phyloP scores from a whole-genome alignment of 1,140 invertebrate species.

The Limonius californicus region DNA sequence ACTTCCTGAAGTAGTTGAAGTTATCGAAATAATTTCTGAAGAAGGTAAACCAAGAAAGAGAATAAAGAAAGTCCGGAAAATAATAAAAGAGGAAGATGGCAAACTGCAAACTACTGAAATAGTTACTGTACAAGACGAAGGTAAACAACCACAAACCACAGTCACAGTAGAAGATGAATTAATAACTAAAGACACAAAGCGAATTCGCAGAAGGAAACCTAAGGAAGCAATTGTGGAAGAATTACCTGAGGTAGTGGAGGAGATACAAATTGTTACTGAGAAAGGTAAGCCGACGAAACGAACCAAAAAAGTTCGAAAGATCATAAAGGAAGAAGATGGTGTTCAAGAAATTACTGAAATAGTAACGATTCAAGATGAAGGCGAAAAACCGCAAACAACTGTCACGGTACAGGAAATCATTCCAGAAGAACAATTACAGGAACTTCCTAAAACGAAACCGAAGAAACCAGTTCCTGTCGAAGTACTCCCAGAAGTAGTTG shows the following conservation, averaged over 20 bases:
- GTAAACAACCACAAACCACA: slow-evolving; percentile 38
- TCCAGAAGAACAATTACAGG: too few relatives aligned
- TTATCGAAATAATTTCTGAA: slow-evolving; percentile 47
- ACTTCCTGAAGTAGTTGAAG: slow-evolving; percentile 47
- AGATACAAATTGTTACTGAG: slow-evolving; percentile 44
- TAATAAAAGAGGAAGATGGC: slow-evolving; percentile 35
- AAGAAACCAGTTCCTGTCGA: slow-evolving; percentile 40
- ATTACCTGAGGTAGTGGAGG: slow-evolving; percentile 39
- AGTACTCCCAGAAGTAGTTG: too few relatives aligned
- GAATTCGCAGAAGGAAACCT: slow-evolving; percentile 28
- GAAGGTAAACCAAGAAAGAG: slow-evolving; percentile 45
- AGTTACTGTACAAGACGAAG: slow-evolving; percentile 41
- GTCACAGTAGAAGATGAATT: slow-evolving; percentile 26
- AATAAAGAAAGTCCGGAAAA: slow-evolving; percentile 37
- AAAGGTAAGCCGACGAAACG: slow-evolving; percentile 37
- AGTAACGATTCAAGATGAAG: slow-evolving; percentile 48
- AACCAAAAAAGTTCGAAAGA: slow-evolving; percentile 37
- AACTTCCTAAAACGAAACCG: too few relatives aligned
- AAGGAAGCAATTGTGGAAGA: slow-evolving; percentile 25
- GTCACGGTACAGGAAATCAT: too few relatives aligned
- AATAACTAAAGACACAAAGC: slow-evolving; percentile 36
- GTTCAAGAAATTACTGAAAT: slow-evolving; percentile 45
- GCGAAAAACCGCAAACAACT: slow-evolving; percentile 41
- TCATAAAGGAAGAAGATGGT: slow-evolving; percentile 41
- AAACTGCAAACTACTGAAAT: slow-evolving; percentile 41